These are phyloP conservation scores for Sesamia nonagrioides DNA, from an alignment of 1,140 invertebrate genomes.

Conservation along the genomic window DNA sequence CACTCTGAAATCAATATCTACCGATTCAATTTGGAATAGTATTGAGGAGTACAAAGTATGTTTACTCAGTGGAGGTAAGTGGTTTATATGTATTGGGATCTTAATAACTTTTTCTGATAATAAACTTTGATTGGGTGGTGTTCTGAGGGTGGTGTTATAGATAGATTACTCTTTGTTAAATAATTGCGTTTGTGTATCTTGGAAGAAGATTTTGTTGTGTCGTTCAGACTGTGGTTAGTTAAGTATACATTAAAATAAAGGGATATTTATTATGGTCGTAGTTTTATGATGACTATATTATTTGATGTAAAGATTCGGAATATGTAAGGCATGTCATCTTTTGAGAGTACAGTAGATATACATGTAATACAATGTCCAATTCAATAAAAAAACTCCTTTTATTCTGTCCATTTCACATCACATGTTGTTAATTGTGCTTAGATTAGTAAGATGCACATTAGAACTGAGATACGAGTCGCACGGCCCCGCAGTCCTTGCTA, in stretches of 20 bases:
- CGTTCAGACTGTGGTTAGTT: background rate
- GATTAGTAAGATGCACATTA: no score
- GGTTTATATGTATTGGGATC: slow-evolving; percentile 23
- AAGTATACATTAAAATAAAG: background rate
- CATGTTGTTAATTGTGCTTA: no score
- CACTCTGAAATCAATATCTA: slow-evolving; percentile 33
- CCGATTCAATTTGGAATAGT: slow-evolving; percentile 33
- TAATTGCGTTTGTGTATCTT: background rate
- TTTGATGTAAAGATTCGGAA: no score
- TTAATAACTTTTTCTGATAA: slow-evolving; percentile 27
- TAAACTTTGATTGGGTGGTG: background rate
- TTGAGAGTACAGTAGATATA: no score
- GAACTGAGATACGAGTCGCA: no score
- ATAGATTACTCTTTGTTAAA: background rate
- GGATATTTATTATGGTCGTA: background rate
- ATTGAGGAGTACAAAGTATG: slow-evolving; percentile 20
- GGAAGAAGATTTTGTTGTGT: background rate
- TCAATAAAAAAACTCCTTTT: no score
- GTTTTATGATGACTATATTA: no score
- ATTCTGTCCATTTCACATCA: no score
- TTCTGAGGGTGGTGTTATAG: background rate
- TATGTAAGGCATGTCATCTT: no score
- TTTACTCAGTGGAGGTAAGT: slow-evolving; percentile 22
- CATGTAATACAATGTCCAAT: no score
- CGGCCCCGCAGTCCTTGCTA: no score